Percentiles rank a stretch among this genome's conserved stretches.
These are phyloP conservation scores for Pelobates cultripes DNA, from an alignment of 2,797 vertebrate genomes.

Conservation along the genomic window DNA sequence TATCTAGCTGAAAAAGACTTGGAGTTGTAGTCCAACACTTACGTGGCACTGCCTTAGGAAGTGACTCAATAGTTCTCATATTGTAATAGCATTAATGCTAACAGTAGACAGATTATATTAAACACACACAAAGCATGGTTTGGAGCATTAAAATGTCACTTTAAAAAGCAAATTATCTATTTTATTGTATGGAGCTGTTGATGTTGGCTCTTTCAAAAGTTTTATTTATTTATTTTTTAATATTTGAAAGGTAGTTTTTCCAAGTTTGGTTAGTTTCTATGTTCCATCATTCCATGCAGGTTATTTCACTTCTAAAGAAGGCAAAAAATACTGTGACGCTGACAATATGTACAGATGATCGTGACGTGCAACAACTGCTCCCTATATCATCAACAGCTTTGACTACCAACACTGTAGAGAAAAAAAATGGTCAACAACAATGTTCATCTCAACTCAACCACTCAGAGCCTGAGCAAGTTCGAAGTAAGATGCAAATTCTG, in stretches of 20 bases:
- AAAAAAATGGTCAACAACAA: conserved; percentile 61
- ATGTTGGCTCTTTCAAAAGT: no score
- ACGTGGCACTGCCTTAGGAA: no score
- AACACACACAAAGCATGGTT: no score
- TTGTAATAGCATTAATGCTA: no score
- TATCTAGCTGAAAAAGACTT: no score
- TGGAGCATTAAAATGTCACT: no score
- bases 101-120: no score
- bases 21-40: no score
- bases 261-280: conserved; percentile 13
- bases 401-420: conserved; percentile 48
- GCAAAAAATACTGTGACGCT: conserved; percentile 76
- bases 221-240: background rate
- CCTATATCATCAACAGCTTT: conserved; percentile 51
- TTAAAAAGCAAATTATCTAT: no score
- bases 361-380: conserved; percentile 49
- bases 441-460: conserved; percentile 35
- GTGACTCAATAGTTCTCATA: no score
- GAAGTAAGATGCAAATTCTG: conserved; percentile 73
- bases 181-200: no score
- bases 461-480: conserved; percentile 75
- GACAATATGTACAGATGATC: conserved; percentile 73
- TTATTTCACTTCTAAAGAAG: conserved; percentile 79
- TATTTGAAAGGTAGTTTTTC: background rate
- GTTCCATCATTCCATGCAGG: conserved; percentile 68